Conservation (phyloP, 2,888 invertebrate genomes). For the Charanyca ferruginea region DNA sequence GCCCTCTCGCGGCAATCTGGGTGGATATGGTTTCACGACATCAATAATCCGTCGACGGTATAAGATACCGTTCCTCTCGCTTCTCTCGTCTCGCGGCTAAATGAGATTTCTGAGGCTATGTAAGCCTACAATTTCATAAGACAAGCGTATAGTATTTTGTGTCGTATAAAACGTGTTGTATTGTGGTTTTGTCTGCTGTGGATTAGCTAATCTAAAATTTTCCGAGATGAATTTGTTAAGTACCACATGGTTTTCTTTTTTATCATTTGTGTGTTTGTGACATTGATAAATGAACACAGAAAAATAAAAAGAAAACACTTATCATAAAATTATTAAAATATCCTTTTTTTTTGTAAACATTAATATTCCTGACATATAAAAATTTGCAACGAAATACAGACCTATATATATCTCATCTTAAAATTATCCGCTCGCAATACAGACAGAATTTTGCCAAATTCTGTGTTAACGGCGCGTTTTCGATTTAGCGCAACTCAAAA, state of each 20-base stretch:
- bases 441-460: too few species aligned
- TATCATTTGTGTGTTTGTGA: too few species aligned
- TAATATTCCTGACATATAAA: too few species aligned
- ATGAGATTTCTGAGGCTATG: slow-evolving; percentile 65
- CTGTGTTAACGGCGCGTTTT: too few species aligned
- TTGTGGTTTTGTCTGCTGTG: slow-evolving; percentile 9
- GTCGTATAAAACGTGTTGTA: slow-evolving; percentile 22
- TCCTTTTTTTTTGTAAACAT: too few species aligned
- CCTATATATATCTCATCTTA: slow-evolving; percentile 16
- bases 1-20: slow-evolving; percentile 64
- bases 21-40: slow-evolving; percentile 64
- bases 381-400: neutral
- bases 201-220: slow-evolving; percentile 11
- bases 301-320: neutral
- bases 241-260: neutral
- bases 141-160: slow-evolving; percentile 19
- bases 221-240: neutral
- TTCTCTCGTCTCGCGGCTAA: slow-evolving; percentile 50
- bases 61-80: slow-evolving; percentile 52
- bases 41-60: slow-evolving; percentile 69
- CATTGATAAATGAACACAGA: neutral
- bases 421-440: slow-evolving; percentile 14
- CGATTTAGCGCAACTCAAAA: too few species aligned
- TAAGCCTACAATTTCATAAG: slow-evolving; percentile 56
- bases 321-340: too few species aligned